phyloP scores from a whole-genome alignment of 2,113 vertebrate genomes.

The Pelmatolapia mariae region DNA sequence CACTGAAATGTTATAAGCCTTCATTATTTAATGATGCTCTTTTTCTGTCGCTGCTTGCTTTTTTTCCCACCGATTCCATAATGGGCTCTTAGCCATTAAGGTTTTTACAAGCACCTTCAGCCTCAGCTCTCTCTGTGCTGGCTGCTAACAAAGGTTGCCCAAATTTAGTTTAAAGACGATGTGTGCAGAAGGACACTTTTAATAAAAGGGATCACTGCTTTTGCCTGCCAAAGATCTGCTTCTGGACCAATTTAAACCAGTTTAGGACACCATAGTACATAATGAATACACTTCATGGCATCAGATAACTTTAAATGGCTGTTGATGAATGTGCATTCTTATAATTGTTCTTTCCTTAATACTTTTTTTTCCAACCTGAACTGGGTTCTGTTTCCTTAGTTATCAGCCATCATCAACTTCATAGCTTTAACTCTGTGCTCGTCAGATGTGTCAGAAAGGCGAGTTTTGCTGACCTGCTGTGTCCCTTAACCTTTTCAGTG shows the following conservation, averaged over 20 bases:
- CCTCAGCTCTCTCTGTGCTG: not conserved
- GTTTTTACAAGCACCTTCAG: not conserved
- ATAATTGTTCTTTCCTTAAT: not conserved
- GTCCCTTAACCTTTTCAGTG: not conserved
- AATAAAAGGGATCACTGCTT: not conserved
- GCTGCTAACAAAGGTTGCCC: not conserved
- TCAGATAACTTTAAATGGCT: not conserved
- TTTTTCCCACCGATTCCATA: not conserved
- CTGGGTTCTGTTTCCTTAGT: not conserved
- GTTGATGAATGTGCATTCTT: not conserved
- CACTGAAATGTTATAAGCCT: not conserved
- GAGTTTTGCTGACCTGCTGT: not conserved
- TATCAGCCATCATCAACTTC: not conserved
- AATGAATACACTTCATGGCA: fast-evolving
- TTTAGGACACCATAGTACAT: not conserved
- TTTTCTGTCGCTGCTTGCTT: not conserved
- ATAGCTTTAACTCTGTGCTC: not conserved
- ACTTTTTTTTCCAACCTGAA: fast-evolving
- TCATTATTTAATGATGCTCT: not conserved
- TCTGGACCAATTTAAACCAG: not conserved
- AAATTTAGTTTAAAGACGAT: not conserved
- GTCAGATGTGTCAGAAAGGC: not conserved
- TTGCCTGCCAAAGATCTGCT: not conserved
- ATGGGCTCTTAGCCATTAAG: not conserved
- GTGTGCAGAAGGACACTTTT: not conserved